Conservation (phyloP, 2,113 vertebrate genomes). For the Oncorhynchus clarkii region DNA sequence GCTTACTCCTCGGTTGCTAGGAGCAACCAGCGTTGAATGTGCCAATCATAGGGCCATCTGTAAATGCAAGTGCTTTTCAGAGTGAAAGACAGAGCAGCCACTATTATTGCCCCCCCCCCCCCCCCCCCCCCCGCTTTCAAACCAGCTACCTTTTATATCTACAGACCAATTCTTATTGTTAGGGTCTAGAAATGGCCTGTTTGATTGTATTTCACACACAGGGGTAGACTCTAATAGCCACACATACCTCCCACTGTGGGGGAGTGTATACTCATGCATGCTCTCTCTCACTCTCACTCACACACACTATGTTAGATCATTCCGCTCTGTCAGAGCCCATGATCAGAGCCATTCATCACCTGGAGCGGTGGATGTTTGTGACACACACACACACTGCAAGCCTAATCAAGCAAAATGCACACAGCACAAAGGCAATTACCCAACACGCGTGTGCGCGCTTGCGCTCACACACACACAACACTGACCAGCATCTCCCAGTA, state of each 20-base stretch:
- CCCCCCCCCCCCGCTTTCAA: background rate
- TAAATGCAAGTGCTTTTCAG: background rate
- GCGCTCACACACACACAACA: background rate
- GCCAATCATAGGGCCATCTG: background rate
- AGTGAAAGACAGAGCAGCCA: background rate
- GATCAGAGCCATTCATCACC: conserved; percentile 30
- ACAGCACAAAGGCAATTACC: background rate
- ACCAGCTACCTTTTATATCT: background rate
- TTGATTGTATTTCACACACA: background rate
- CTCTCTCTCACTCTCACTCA: background rate
- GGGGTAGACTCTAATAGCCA: background rate
- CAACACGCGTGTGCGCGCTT: background rate
- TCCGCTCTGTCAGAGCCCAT: conserved; percentile 23
- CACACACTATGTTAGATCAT: conserved; percentile 23
- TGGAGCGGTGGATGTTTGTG: background rate
- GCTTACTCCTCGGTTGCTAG: background rate
- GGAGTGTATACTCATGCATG: background rate
- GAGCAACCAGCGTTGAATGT: background rate
- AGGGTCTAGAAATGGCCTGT: background rate
- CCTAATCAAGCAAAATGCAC: background rate
- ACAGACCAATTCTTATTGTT: background rate
- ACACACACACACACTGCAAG: background rate
- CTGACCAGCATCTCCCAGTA: background rate
- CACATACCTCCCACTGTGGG: background rate
- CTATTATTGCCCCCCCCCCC: background rate